These are phyloP conservation scores for Aphelenchoides bicaudatus DNA, from an alignment of 2,888 invertebrate genomes.

Conservation along the genomic window DNA sequence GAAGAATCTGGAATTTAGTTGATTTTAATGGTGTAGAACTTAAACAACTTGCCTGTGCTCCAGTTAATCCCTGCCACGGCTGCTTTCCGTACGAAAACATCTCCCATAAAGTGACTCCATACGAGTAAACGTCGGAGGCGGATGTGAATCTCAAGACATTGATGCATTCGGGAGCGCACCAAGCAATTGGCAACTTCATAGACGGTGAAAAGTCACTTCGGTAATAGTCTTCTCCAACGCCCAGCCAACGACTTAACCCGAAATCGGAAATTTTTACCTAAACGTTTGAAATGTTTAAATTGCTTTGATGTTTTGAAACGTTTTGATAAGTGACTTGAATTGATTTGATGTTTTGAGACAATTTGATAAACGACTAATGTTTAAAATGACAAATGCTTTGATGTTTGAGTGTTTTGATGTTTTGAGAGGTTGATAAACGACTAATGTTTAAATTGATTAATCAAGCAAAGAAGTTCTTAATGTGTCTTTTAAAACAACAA, in stretches of 20 bases:
- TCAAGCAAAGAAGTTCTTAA: not conserved
- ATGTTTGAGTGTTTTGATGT: no score
- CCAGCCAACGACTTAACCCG: constrained; percentile 87
- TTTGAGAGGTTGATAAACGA: no score
- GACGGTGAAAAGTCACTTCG: constrained; percentile 96
- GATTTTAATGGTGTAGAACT: not conserved
- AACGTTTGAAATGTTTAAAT: constrained; percentile 16
- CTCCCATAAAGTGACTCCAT: constrained; percentile 96
- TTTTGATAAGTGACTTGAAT: no score
- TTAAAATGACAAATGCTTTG: no score
- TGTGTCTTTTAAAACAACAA: not conserved
- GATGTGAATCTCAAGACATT: constrained; percentile 91
- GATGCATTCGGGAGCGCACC: constrained; percentile 98
- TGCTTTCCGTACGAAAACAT: constrained; percentile 98
- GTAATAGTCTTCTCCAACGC: constrained; percentile 96
- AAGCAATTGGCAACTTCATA: constrained; percentile 92
- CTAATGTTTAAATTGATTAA: no score
- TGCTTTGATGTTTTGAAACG: not conserved
- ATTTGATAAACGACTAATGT: no score
- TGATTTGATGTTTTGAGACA: no score
- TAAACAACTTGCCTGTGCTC: constrained; percentile 71
- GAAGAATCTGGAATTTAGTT: constrained; percentile 70
- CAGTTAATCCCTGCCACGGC: constrained; percentile 92
- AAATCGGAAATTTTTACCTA: constrained; percentile 92
- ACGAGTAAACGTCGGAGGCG: constrained; percentile 96